Conservation (phyloP, 1,140 invertebrate genomes). For the Pemphigus obesinymphae region DNA sequence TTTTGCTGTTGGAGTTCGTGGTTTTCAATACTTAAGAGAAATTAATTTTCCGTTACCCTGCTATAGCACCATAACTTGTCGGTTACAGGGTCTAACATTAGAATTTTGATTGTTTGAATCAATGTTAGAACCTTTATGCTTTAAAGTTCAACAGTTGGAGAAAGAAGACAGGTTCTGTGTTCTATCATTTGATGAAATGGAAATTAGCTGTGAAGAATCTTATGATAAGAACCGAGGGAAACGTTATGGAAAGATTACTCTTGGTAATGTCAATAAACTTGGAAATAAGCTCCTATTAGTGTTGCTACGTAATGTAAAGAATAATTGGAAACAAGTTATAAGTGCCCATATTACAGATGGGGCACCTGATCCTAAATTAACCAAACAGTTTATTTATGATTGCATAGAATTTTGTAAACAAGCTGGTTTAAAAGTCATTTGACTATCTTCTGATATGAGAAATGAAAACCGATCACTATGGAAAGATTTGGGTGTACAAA, state of each 20-base stretch:
- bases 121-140: neutral
- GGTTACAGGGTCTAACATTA: neutral
- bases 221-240: slow-evolving; percentile 6
- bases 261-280: neutral
- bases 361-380: neutral
- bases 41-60: neutral
- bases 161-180: neutral
- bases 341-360: slow-evolving; percentile 3
- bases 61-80: neutral
- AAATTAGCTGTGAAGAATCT: neutral
- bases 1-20: neutral
- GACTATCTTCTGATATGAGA: slow-evolving; percentile 21
- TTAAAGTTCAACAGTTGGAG: neutral
- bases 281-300: neutral
- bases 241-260: neutral
- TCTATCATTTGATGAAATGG: slow-evolving; percentile 11
- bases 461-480: neutral
- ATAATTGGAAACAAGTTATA: slow-evolving; percentile 30
- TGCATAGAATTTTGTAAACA: slow-evolving; percentile 1
- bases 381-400: neutral
- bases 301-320: slow-evolving; percentile 7
- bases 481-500: neutral
- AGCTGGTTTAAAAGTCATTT: slow-evolving; percentile 3
- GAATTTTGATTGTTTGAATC: neutral
- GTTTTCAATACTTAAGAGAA: neutral